Base-by-base conservation (phyloP, 2,113 vertebrate genomes). In the Scytalopus superciliaris region DNA sequence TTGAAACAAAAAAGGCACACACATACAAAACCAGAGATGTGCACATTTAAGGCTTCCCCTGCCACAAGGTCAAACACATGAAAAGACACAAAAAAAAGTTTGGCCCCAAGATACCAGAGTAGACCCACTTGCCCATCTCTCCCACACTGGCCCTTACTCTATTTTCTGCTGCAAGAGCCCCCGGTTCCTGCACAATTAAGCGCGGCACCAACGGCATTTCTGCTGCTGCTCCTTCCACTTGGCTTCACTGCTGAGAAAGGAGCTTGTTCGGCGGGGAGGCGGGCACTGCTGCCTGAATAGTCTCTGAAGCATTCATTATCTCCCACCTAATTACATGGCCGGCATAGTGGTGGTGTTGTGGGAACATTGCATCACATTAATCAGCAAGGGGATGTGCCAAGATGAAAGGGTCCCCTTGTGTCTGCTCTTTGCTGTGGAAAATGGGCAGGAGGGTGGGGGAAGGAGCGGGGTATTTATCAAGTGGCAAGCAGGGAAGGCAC, bases 331-430 rank as follows among this genome's bases (percentile, higher is more conserved):
- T 94, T 89, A 93, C 95, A 96, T 79, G 95, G 97, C 96, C 89
- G 2, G 93, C 96, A 96, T 95, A 97, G 94, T 85, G 90, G 31
- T 94, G 96, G 22, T 94, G 92, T 92, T 97, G 87, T 97, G 94
- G 94, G 94, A 96, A 96, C 90, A 94, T 30, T 81, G 94, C 93
- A 96, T 96, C 96, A 94, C 90, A 94, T 95, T 87, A 94, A 93
- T 96, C 97, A 96, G 89, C 94, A 94, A 96, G 72, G 82, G 95
- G 97, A 97, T 96, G 91, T 95, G 92, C 94, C 95, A 92, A 94
- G 95, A 97, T 96, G 97, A 97, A 97, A 97, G 97, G 87, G 87
- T 92, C 93, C 86, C 90, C 95, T 97, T 97, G 96, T 97, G 84
- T 84, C 92, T 96, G 96, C 91, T 95, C 96, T 96, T 91, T 81